These are phyloP conservation scores for Pristionchus arcanus DNA, from an alignment of 2,888 invertebrate genomes.

Conservation along the genomic window DNA sequence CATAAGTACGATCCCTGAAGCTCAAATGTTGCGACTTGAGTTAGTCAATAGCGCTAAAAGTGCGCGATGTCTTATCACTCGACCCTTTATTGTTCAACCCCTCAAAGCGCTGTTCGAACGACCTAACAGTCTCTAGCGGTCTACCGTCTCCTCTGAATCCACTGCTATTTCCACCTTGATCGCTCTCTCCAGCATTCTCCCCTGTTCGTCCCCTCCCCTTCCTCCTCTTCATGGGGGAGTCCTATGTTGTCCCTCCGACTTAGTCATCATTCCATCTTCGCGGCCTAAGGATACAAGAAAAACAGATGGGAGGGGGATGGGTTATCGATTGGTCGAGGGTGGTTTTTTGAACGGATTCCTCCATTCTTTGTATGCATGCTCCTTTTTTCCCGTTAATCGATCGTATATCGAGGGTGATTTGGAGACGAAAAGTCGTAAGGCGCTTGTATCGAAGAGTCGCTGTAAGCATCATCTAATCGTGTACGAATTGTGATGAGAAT, in stretches of 20 bases:
- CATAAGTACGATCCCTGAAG: too few species aligned
- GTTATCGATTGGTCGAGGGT: neutral
- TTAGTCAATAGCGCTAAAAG: conserved; percentile 14
- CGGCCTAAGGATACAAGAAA: conserved; percentile 9
- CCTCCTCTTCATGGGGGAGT: neutral
- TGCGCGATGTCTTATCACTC: conserved; percentile 31
- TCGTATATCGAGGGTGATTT: conserved; percentile 5
- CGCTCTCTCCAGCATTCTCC: conserved; percentile 7
- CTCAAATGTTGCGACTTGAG: neutral
- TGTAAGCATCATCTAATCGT: conserved; percentile 48
- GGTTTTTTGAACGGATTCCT: too few species aligned
- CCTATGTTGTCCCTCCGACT: conserved; percentile 42
- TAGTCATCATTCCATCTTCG: conserved; percentile 33
- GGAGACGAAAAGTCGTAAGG: neutral
- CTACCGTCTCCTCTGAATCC: conserved; percentile 46
- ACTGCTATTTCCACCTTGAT: conserved; percentile 12
- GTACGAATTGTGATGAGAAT: conserved; percentile 33
- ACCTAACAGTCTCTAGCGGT: neutral
- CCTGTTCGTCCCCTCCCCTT: conserved; percentile 23
- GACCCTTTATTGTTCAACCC: neutral
- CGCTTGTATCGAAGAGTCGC: neutral
- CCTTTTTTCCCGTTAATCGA: neutral
- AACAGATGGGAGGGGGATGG: conserved; percentile 10
- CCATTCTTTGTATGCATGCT: too few species aligned
- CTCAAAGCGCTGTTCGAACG: conserved; percentile 44